These are phyloP conservation scores for Choristoneura rosaceana DNA, from an alignment of 2,888 invertebrate genomes.

Conservation along the genomic window DNA sequence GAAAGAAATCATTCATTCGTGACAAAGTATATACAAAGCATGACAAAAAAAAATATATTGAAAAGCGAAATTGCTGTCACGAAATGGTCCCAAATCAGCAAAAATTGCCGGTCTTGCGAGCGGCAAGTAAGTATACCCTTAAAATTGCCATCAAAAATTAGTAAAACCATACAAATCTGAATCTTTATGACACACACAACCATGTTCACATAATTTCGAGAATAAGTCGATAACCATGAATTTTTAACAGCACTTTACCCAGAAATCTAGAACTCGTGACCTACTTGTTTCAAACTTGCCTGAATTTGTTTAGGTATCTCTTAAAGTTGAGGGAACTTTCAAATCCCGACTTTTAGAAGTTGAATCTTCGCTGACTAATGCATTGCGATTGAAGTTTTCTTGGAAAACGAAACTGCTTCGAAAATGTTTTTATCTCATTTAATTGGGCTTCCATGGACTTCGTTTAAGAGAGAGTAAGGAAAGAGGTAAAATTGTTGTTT, in stretches of 20 bases:
- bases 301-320: conserved; percentile 24
- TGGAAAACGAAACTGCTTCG: background rate
- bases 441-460: background rate
- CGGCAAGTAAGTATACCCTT: no score
- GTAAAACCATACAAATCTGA: no score
- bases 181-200: no score
- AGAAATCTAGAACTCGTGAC: conserved; percentile 9
- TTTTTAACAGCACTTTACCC: background rate
- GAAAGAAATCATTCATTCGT: no score
- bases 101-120: no score
- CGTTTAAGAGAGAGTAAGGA: no score
- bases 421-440: background rate
- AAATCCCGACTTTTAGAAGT: conserved; percentile 23
- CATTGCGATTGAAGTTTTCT: conserved; percentile 4
- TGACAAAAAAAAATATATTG: no score
- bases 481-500: no score
- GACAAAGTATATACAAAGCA: no score
- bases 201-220: background rate
- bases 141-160: no score
- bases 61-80: no score
- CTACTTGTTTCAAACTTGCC: conserved; percentile 6
- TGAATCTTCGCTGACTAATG: conserved; percentile 19
- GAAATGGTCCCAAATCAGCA: no score
- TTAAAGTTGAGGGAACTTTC: conserved; percentile 26
- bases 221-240: conserved; percentile 2